Evolutionary conservation across 2,113 vertebrate species (phyloP).

Genomic region (Petrocephalus zakoni): DNA sequence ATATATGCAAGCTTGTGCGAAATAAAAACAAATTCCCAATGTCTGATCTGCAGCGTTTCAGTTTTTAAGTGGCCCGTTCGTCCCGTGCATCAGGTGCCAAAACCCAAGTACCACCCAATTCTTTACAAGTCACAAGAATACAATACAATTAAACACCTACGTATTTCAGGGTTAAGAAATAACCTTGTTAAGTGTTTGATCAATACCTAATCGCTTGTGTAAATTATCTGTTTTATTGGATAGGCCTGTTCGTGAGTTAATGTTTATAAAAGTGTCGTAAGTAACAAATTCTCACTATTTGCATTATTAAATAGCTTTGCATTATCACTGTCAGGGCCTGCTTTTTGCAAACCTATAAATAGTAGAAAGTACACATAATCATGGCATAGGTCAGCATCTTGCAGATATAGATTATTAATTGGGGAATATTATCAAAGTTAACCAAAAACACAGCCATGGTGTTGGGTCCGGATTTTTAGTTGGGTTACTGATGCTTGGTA

Average conservation of each 20-base stretch:
- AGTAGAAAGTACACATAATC: neutral
- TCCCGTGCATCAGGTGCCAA: neutral
- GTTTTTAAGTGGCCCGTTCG: neutral
- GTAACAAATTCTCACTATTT: neutral
- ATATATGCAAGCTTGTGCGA: slow-evolving; percentile 94
- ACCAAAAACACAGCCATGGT: neutral
- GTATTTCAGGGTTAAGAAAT: neutral
- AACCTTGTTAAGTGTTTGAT: neutral
- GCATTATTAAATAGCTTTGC: neutral
- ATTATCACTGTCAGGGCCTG: neutral
- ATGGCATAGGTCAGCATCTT: neutral
- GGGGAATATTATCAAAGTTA: neutral
- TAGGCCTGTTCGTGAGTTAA: neutral
- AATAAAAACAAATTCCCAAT: slow-evolving; percentile 92
- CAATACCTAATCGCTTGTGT: neutral
- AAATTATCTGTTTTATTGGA: neutral
- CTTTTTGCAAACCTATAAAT: neutral
- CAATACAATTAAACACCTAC: neutral
- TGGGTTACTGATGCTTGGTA: neutral
- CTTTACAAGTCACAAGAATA: neutral
- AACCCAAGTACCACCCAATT: neutral
- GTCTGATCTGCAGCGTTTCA: slow-evolving; percentile 44
- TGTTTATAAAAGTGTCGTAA: neutral
- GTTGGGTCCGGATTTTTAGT: neutral
- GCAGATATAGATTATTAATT: neutral